Evolutionary conservation across 2,888 invertebrate species (phyloP).

Genomic region (Yponomeuta sedellus): DNA sequence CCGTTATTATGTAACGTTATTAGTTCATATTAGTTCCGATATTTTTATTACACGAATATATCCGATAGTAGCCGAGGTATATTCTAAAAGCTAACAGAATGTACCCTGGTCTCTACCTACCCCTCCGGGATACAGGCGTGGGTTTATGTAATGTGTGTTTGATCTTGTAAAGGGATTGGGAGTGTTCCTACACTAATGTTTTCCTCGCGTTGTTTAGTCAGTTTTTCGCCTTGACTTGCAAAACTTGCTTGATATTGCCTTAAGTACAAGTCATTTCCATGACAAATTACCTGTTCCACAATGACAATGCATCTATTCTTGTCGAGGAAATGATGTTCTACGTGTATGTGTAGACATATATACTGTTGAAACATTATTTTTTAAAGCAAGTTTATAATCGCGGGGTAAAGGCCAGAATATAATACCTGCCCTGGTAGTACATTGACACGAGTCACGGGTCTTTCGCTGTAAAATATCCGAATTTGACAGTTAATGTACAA

Average conservation of each 20-base stretch:
- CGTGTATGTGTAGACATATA: background rate
- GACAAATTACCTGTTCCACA: conserved; percentile 3
- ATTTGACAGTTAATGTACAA: too few species aligned
- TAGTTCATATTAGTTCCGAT: too few species aligned
- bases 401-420: too few species aligned
- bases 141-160: background rate
- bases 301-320: conserved; percentile 7
- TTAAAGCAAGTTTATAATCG: too few species aligned
- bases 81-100: too few species aligned
- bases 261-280: background rate
- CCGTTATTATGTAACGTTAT: too few species aligned
- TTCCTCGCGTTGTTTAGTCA: background rate
- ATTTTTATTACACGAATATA: too few species aligned
- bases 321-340: background rate
- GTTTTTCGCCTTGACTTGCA: background rate
- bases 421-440: too few species aligned
- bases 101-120: background rate
- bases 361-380: background rate
- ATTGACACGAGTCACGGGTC: too few species aligned
- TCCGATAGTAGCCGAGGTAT: too few species aligned
- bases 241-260: background rate
- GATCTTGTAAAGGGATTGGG: background rate
- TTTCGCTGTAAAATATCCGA: too few species aligned
- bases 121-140: too few species aligned
- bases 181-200: background rate